Conservation (phyloP, 2,113 vertebrate genomes). For the Limanda limanda region DNA sequence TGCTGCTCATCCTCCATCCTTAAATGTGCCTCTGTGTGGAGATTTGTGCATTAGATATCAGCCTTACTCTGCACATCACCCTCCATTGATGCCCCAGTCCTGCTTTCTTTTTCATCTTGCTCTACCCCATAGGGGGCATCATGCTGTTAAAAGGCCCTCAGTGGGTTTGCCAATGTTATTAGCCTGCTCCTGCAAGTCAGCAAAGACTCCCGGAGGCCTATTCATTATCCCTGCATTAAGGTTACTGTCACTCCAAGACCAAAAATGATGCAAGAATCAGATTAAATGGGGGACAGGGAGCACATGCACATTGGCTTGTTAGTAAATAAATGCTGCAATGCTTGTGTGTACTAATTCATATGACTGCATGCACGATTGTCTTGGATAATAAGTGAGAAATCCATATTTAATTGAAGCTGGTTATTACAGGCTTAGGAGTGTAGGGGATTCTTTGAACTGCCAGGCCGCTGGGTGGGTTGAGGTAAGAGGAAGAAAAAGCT, state of each 20-base stretch:
- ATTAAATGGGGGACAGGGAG: slow-evolving; percentile 28
- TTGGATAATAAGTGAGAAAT: slow-evolving; percentile 23
- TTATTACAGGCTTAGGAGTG: slow-evolving; percentile 48
- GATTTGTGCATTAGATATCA: neutral
- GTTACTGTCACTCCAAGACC: slow-evolving; percentile 50
- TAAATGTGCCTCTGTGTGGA: neutral
- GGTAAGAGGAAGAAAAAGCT: slow-evolving; percentile 28
- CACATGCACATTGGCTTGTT: neutral
- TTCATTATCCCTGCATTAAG: slow-evolving; percentile 68
- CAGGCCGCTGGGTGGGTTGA: neutral
- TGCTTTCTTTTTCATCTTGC: slow-evolving; percentile 34
- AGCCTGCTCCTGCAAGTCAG: slow-evolving; percentile 63
- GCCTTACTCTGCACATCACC: slow-evolving; percentile 27
- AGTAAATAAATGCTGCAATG: slow-evolving; percentile 4
- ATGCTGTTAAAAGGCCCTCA: slow-evolving; percentile 43
- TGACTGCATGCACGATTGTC: slow-evolving; percentile 18
- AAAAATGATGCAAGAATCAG: slow-evolving; percentile 36
- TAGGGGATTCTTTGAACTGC: slow-evolving; percentile 63
- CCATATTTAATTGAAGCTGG: slow-evolving; percentile 22
- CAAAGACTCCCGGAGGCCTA: slow-evolving; percentile 63
- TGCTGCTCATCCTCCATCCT: neutral
- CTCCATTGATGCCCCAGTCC: slow-evolving; percentile 10
- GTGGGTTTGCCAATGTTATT: slow-evolving; percentile 68
- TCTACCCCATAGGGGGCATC: slow-evolving; percentile 37
- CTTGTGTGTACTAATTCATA: neutral